phyloP scores from a whole-genome alignment of 2,113 vertebrate species.

The Prionailurus bengalensis region DNA sequence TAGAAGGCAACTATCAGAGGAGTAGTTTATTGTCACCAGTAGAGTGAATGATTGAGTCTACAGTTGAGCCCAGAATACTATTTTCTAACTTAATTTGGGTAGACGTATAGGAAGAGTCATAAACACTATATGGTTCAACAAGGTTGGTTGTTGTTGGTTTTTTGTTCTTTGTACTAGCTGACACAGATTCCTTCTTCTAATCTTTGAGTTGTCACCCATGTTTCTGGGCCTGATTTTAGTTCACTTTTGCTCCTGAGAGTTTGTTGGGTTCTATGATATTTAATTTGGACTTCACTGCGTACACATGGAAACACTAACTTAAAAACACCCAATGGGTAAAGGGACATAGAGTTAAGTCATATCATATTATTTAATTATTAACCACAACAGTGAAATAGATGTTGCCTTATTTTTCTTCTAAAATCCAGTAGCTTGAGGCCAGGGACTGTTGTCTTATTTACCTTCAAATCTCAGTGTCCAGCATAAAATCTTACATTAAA shows the following conservation, averaged over 20 bases:
- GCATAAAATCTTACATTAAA: neutral
- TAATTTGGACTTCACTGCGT: constrained; percentile 6
- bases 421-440: neutral
- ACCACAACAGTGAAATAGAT: neutral
- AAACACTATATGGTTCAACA: too few species aligned
- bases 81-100: neutral
- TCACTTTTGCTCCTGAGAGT: neutral
- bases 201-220: neutral
- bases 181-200: neutral
- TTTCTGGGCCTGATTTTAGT: neutral
- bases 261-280: neutral
- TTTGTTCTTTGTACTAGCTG: neutral
- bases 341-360: neutral
- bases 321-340: neutral
- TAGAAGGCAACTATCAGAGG: neutral
- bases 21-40: neutral
- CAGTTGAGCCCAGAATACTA: neutral
- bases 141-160: neutral
- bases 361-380: constrained; percentile 23
- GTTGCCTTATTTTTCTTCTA: constrained; percentile 47
- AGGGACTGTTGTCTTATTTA: constrained; percentile 36
- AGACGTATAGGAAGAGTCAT: neutral
- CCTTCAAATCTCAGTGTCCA: neutral
- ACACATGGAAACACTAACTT: neutral
- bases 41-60: neutral